Percentiles rank a stretch among this genome's conserved stretches.
Conservation (phyloP, 2,113 vertebrate species). For the Sisor rabdophorus region DNA sequence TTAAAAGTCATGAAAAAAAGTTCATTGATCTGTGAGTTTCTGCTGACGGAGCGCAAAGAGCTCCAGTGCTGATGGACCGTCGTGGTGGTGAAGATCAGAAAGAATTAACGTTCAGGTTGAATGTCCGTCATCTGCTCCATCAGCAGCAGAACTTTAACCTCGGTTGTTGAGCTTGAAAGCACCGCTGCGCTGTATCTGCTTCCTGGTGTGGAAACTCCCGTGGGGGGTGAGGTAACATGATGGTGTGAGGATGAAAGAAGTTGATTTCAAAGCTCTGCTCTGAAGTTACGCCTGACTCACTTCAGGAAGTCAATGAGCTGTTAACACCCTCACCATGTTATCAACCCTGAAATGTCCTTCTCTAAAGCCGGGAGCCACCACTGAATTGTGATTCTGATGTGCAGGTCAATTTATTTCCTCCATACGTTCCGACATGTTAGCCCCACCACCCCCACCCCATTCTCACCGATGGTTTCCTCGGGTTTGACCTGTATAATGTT, state of each 20-base stretch:
- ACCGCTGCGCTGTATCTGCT: not conserved
- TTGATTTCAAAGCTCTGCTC: not conserved
- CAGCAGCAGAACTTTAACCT: not conserved
- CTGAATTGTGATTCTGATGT: not conserved
- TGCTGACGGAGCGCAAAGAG: not conserved
- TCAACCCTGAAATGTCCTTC: not conserved
- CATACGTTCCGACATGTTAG: not conserved
- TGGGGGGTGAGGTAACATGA: not conserved
- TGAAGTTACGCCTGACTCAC: not conserved
- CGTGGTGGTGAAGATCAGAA: constrained; percentile 1
- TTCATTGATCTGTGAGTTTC: not conserved
- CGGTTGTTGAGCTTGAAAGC: not conserved
- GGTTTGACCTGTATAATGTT: not conserved
- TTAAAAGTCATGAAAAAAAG: not conserved
- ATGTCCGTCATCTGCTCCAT: not conserved
- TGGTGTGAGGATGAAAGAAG: not conserved
- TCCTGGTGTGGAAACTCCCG: not conserved
- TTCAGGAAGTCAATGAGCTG: not conserved
- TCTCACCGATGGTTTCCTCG: not conserved
- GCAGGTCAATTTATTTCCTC: not conserved
- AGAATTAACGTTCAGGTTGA: not conserved
- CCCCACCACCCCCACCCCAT: not conserved
- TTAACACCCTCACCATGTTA: not conserved
- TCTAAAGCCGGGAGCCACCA: no score
- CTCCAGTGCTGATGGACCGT: not conserved